A percentile compares a stretch with the other conserved stretches of the same genome.
Evolutionary conservation across 2,888 invertebrate genomes (phyloP).

Genomic region (Drosophila infuscata): DNA sequence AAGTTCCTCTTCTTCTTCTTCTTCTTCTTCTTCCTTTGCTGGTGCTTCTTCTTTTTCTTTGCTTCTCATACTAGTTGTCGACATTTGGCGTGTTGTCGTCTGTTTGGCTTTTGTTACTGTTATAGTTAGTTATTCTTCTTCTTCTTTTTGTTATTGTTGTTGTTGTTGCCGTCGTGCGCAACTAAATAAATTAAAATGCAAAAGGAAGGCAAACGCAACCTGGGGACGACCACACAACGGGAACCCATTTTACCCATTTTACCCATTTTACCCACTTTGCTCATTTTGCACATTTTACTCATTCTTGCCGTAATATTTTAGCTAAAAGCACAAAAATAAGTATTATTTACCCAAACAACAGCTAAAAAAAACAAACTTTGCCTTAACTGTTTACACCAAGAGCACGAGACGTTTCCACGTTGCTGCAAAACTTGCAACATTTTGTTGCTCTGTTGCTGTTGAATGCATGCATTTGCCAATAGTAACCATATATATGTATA

Average conservation of each 20-base stretch:
- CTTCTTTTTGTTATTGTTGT: slow-evolving; percentile 26
- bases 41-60: background rate
- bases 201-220: slow-evolving; percentile 56
- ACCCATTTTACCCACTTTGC: background rate
- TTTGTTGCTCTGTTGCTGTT: slow-evolving; percentile 4
- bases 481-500: no score
- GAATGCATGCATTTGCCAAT: slow-evolving; percentile 8
- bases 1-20: background rate
- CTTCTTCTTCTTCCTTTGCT: background rate
- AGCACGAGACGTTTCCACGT: slow-evolving; percentile 35
- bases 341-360: slow-evolving; percentile 48
- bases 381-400: slow-evolving; percentile 45
- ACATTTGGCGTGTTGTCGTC: slow-evolving; percentile 61
- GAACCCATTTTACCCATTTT: background rate
- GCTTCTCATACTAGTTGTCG: slow-evolving; percentile 13
- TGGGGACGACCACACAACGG: background rate
- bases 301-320: slow-evolving; percentile 51
- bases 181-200: slow-evolving; percentile 79
- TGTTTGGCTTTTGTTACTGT: slow-evolving; percentile 22
- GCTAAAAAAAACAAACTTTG: slow-evolving; percentile 37
- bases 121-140: slow-evolving; percentile 3
- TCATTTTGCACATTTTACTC: background rate
- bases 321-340: slow-evolving; percentile 58
- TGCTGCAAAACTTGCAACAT: slow-evolving; percentile 33
- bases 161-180: slow-evolving; percentile 55